Evolutionary conservation across 2,888 invertebrate species (phyloP).

Genomic region (Pyrrhosoma nymphula): DNA sequence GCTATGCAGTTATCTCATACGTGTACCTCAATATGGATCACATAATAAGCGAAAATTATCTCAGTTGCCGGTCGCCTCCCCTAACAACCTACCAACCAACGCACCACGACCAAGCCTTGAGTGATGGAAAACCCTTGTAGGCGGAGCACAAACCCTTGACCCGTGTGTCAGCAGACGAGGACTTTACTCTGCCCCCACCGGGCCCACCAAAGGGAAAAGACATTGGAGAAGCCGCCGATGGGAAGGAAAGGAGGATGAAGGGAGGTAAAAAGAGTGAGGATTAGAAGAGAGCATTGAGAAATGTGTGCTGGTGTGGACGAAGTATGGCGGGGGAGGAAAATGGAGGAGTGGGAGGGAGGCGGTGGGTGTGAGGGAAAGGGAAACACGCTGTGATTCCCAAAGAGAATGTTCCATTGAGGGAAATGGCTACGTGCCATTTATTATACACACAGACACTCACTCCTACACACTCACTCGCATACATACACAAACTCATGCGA

Average conservation of each 20-base stretch:
- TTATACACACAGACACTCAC: conserved; percentile 11
- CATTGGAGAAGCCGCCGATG: no score
- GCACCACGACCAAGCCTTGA: no score
- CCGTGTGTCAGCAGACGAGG: no score
- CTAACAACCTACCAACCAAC: no score
- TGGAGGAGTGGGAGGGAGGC: background rate
- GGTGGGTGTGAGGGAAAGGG: background rate
- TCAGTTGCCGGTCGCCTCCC: no score
- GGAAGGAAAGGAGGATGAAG: background rate
- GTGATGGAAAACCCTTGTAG: no score
- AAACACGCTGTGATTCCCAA: background rate
- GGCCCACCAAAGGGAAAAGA: no score
- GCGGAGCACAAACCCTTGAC: no score
- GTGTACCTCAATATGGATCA: no score
- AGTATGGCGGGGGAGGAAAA: background rate
- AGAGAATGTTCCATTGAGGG: conserved; percentile 31
- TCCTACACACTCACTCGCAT: background rate
- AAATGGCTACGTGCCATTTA: background rate
- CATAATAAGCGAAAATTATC: no score
- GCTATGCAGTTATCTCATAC: no score
- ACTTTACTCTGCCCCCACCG: no score
- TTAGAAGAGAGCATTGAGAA: background rate
- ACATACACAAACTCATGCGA: background rate
- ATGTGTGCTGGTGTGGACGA: background rate
- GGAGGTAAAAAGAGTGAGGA: background rate